Base-by-base conservation (phyloP, 2,888 invertebrate species). In the Dynastes hyllus region DNA sequence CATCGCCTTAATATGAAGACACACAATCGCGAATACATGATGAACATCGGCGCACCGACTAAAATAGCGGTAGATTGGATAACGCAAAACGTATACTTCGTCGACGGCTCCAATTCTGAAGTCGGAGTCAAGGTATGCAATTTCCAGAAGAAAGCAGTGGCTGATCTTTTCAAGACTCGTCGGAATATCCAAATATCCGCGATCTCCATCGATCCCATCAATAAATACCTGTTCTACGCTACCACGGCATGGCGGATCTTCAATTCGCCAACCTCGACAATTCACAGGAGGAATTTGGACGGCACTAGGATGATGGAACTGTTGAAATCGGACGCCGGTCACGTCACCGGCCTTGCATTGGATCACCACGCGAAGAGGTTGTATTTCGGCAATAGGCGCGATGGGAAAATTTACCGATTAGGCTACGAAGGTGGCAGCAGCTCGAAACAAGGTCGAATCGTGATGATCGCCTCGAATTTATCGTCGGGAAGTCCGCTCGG, bases 21-120 rank as follows among this genome's bases (percentile, higher is more conserved):
- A 8, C 87, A 86, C 0, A 87, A 87, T 2, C 84, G 88, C 1
- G 85, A 84, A 0, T 86, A 85, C 70, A 85, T 92, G 6, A 84
- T 87, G 2, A 87, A 89, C 16, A 86, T 92, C 13, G 91, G 91
- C 0, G 87, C 87, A 79, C 92, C 92, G 0, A 87, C 87, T 63
- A 89, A 93, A 87, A 85, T 96, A 55, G 91, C 94, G 0, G 90
- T 94, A 1, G 96, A 96, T 84, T 96, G 95, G 95, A 88, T 93
- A 32, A 93, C 94, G 0, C 91, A 92, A 11, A 95, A 94, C 85
- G 89, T 95, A 0, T 96, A 95, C 87, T 93, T 93, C 82, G 91
- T 92, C 78, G 86, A 88, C 0, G 88, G 88, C 45, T 86, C 86
- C 66, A 87, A 83, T 3, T 70, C 65, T 11, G 75, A 80, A 0